Conservation (phyloP, 2,888 invertebrate genomes). For the Stenichneumon culpator region DNA sequence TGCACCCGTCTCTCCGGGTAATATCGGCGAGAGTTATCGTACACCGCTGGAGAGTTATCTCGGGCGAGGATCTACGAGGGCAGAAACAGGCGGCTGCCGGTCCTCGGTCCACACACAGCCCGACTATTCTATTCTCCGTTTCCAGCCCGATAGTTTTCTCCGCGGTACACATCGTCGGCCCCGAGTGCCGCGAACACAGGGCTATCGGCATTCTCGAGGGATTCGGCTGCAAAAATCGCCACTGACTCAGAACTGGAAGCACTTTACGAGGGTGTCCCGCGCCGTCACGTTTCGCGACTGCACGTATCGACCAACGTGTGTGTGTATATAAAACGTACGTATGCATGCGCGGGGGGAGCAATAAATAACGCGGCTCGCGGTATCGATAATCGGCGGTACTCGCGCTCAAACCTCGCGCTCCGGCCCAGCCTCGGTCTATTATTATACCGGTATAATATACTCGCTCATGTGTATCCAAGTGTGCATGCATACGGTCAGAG, state of each 20-base stretch:
- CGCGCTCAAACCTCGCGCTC: conserved; percentile 51
- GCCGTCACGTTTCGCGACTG: conserved; percentile 82
- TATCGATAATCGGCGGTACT: conserved; percentile 82
- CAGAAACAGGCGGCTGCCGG: conserved; percentile 52
- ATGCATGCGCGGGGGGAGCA: conserved; percentile 67
- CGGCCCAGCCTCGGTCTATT: conserved; percentile 51
- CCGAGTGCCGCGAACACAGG: conserved; percentile 56
- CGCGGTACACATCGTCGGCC: conserved; percentile 38
- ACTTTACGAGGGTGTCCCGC: conserved; percentile 81
- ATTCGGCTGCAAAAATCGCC: conserved; percentile 79
- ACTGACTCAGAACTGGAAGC: conserved; percentile 83
- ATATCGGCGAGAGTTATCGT: conserved; percentile 66
- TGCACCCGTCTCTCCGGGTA: conserved; percentile 47
- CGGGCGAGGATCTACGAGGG: conserved; percentile 59
- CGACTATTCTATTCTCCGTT: conserved; percentile 20
- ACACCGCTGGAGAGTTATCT: conserved; percentile 42
- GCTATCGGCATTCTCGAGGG: conserved; percentile 80
- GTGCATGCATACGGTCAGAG: conserved; percentile 44
- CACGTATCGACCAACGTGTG: conserved; percentile 29
- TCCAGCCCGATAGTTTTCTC: conserved; percentile 18
- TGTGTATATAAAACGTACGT: conserved; percentile 56
- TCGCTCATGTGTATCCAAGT: conserved; percentile 64
- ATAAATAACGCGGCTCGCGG: conserved; percentile 80
- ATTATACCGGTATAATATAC: conserved; percentile 60
- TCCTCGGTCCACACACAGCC: conserved; percentile 3